Base-by-base conservation (phyloP, 2,888 invertebrate species). In the Calliopum simillimum region DNA sequence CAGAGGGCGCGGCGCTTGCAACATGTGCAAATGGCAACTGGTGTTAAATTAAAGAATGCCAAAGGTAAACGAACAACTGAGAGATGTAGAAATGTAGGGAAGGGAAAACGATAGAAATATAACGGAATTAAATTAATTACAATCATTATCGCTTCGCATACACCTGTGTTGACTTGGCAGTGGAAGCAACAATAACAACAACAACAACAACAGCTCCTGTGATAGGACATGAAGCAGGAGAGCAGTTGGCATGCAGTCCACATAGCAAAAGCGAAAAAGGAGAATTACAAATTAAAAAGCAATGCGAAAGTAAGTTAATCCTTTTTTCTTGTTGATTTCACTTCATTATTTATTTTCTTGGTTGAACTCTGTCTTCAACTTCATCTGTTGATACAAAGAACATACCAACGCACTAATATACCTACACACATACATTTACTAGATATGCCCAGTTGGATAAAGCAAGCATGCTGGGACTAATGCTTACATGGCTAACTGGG, bases 121-220 rank as follows among this genome's bases (percentile, higher is more conserved):
- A 83, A 84, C 78, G 79, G 76, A 84, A 82, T 84, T 81, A 81
- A 83, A 84, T 83, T 83, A 83, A 83, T 84, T 83, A 82, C 81
- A 77, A 80, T 76, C 79, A 83, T 84, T 83, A 82, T 81, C 79
- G 74, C 77, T 70, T 73, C 74, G 72, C 76, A 79, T 77, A 79
- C 81, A 80, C 77, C 79, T 78, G 76, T 78, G 76, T 62, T 74
- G 74, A 66, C 69, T 64, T 77, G 16, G 41, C 64, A 25, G 41
- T 41, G 33, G 53, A 1, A 33, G 33, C 44, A 55, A 19, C 44
- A 23, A n/a, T 14, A 16, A 49, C n/a, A n/a, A n/a, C 68, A 53
- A 46, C 55, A 33, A 55, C 63, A 44, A 53, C 21, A 69, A 55
- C 46, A 56, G 59, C 16, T 19, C 25, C 25, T 58, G 46, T 21